phyloP scores from a whole-genome alignment of 2,113 vertebrate species.

The Tachuris rubrigastra region DNA sequence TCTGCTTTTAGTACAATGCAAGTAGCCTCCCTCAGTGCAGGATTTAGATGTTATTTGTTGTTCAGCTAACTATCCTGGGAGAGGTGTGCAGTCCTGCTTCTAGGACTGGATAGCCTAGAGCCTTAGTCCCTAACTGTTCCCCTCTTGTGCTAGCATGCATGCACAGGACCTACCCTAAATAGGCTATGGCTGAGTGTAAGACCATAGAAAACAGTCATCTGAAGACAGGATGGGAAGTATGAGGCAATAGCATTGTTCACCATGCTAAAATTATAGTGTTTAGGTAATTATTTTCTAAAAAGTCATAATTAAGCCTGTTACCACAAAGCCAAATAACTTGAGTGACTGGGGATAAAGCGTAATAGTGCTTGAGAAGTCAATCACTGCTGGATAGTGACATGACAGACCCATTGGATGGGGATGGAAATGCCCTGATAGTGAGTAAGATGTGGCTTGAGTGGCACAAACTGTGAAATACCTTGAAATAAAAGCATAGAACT shows the following conservation, averaged over 20 bases:
- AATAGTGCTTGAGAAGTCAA: neutral
- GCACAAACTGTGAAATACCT: neutral
- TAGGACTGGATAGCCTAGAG: neutral
- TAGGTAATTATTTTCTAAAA: neutral
- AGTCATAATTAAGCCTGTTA: neutral
- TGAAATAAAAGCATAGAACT: neutral
- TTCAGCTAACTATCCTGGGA: neutral
- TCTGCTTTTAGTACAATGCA: neutral
- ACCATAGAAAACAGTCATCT: neutral
- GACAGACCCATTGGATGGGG: neutral
- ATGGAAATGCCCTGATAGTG: neutral
- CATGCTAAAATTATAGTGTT: neutral
- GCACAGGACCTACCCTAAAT: neutral
- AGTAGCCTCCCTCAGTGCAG: neutral
- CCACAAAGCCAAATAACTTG: neutral
- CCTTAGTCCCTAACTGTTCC: neutral
- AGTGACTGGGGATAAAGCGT: neutral
- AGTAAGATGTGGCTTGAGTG: neutral
- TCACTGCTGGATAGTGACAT: neutral
- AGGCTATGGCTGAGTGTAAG: neutral
- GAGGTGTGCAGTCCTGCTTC: neutral
- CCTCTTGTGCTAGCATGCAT: fast-evolving
- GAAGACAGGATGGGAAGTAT: neutral
- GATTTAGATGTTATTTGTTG: neutral
- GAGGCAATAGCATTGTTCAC: neutral